Evolutionary conservation across 2,797 vertebrate species (phyloP).

Genomic region (Sorex maritimensis): DNA sequence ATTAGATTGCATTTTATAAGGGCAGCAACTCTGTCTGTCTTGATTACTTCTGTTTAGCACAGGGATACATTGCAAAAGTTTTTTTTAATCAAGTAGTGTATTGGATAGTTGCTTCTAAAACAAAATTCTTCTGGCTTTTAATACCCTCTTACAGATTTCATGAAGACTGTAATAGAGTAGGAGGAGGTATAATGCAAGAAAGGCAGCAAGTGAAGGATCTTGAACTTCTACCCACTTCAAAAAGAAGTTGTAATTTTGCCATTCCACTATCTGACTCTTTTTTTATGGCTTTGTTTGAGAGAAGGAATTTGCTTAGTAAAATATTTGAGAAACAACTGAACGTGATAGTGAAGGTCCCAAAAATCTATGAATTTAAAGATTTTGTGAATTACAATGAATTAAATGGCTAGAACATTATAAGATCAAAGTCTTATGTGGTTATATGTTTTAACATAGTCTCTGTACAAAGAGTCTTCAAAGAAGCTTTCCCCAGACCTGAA

Average conservation of each 20-base stretch:
- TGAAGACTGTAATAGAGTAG: neutral
- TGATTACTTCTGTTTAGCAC: neutral
- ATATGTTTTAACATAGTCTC: neutral
- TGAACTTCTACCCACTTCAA: neutral
- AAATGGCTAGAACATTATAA: neutral
- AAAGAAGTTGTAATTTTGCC: too few relatives aligned
- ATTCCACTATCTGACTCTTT: too few relatives aligned
- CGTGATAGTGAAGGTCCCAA: neutral
- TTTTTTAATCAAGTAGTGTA: neutral
- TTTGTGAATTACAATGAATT: conserved; percentile 46
- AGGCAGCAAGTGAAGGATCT: neutral
- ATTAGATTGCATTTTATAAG: neutral
- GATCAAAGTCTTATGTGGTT: neutral
- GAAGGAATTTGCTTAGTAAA: neutral
- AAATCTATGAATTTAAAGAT: conserved; percentile 7
- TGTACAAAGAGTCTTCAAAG: conserved; percentile 28
- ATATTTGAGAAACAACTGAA: neutral
- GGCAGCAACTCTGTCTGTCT: neutral
- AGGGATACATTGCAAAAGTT: neutral
- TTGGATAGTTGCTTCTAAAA: neutral
- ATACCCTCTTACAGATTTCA: neutral
- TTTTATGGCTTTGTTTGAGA: conserved; percentile 35
- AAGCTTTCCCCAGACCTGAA: neutral
- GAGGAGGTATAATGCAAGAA: neutral
- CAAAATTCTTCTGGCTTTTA: neutral